Conservation (phyloP, 2,888 invertebrate species). For the Perizoma flavofasciatum region DNA sequence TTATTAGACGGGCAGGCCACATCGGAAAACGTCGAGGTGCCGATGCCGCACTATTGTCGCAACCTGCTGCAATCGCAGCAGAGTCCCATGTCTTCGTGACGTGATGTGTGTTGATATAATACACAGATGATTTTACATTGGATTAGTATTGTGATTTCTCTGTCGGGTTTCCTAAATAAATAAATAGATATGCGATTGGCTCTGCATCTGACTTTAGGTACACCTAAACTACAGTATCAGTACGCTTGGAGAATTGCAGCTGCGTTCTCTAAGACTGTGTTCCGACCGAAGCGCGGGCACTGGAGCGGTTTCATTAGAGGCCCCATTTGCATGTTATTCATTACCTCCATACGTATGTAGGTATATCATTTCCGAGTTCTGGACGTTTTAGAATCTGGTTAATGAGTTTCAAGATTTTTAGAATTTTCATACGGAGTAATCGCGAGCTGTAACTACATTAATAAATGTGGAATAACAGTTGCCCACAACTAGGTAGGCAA, state of each 20-base stretch:
- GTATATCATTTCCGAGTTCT: slow-evolving; percentile 47
- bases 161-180: too few species aligned
- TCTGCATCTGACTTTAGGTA: too few species aligned
- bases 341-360: slow-evolving; percentile 47
- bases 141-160: too few species aligned
- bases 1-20: too few species aligned
- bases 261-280: slow-evolving; percentile 9
- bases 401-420: slow-evolving; percentile 33
- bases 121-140: too few species aligned
- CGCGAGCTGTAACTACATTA: not conserved
- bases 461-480: not conserved
- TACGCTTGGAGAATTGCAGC: slow-evolving; percentile 8
- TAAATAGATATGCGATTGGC: too few species aligned
- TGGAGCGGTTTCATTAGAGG: slow-evolving; percentile 64
- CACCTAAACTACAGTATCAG: too few species aligned
- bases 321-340: slow-evolving; percentile 74
- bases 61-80: too few species aligned
- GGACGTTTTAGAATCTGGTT: slow-evolving; percentile 43
- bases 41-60: too few species aligned
- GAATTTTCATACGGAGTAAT: slow-evolving; percentile 10
- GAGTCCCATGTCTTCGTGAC: too few species aligned
- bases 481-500: not conserved
- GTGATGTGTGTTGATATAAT: too few species aligned
- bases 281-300: slow-evolving; percentile 35
- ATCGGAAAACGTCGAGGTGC: too few species aligned